Base-by-base conservation (phyloP, 2,113 vertebrate species). In the Menura novaehollandiae region DNA sequence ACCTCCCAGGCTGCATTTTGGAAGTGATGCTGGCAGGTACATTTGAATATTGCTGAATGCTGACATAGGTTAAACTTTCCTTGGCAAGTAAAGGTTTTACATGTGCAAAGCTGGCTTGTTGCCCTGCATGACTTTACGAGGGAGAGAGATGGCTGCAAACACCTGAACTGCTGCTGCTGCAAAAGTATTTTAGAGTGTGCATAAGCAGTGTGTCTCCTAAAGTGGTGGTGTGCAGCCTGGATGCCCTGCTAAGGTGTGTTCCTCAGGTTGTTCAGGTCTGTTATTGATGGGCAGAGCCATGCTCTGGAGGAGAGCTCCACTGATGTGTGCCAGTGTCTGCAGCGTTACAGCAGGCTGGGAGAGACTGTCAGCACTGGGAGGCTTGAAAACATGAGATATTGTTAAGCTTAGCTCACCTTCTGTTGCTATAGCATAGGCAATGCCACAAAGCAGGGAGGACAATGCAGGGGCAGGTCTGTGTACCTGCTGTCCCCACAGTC, bases 311-410 rank as follows among this genome's bases (percentile, higher is more conserved):
- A 59, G 23, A 51, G 41, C 35, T 71, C 47, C 72, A 9, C 11
- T 1, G 18, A 10, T 8, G 27, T 5, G 35, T 35, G 41, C 24
- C 18, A 2, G 27, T 7, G 59, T 6, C 41, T 28, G 47, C 35
- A 27, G 28, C 2, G 13, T 39, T 55, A 60, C 33, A 47, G 39
- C 22, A 64, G 63, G 19, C 51, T 47, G 19, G 69, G 39, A 23
- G 41, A 39, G 14, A 23, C 1, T 23, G 27, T 26, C 32, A 39
- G 52, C 3, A 3, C 52, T 9, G 32, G 32, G 52, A 66, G 43
- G 23, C 32, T 32, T 56, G 33, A 60, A 44, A 64, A 20, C 22
- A 12, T 0, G 23, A 64, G 49, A n/a, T 30, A 4, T 0, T 49
- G 59, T n/a, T 55, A 17, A 63, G 35, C 5, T 41, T n/a, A 30